Percentiles rank a stretch among this genome's conserved stretches.
These are phyloP conservation scores for Chrysemys picta DNA, from an alignment of 2,113 vertebrate genomes.

Conservation along the genomic window DNA sequence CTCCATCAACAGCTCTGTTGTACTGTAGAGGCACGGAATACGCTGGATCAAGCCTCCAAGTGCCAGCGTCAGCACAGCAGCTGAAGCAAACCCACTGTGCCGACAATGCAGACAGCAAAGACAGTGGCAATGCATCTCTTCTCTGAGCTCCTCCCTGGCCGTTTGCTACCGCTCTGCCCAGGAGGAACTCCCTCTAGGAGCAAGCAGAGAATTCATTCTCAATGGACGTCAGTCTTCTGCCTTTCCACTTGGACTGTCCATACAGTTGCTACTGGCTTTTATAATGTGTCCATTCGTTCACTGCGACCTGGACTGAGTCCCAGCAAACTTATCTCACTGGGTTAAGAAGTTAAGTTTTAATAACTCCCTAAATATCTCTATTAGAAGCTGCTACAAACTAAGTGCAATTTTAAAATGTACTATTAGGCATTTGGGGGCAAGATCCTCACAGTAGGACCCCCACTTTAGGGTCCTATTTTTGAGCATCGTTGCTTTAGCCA, in stretches of 20 bases:
- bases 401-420: background rate
- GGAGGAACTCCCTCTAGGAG: background rate
- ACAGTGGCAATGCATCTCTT: background rate
- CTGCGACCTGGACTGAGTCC: background rate
- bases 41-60: background rate
- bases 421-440: background rate
- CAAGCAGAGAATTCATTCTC: background rate
- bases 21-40: background rate
- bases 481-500: background rate
- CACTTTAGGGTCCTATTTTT: background rate
- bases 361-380: too few species aligned
- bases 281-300: background rate
- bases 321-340: background rate
- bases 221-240: background rate
- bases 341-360: background rate
- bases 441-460: background rate
- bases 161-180: background rate
- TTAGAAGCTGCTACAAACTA: background rate
- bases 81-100: background rate
- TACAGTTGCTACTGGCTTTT: background rate
- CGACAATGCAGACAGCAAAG: background rate
- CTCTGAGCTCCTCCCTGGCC: background rate
- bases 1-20: background rate
- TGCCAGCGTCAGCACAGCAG: fast-evolving
- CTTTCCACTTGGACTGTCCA: background rate